These are phyloP conservation scores for Cyclura pinguis DNA, from an alignment of 2,797 vertebrate genomes.

Conservation along the genomic window DNA sequence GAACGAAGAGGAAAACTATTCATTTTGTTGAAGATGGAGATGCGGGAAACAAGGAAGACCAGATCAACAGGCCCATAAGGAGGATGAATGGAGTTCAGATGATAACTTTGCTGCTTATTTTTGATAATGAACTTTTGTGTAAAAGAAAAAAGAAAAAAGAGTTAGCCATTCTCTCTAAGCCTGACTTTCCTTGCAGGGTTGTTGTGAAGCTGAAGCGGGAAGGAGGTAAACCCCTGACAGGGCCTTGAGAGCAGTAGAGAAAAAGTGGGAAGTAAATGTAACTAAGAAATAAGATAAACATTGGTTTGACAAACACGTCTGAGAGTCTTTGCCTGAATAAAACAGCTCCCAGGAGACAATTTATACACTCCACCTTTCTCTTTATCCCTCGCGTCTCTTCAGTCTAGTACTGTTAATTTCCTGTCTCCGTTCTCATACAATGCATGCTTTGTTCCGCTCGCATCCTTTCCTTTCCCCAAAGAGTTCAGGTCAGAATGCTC, in stretches of 20 bases:
- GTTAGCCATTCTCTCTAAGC: too few relatives aligned
- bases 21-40: conserved; percentile 98
- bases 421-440: not conserved
- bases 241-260: too few relatives aligned
- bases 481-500: not conserved
- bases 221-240: too few relatives aligned
- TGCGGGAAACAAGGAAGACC: conserved; percentile 97
- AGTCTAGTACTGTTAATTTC: not conserved
- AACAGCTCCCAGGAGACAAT: not conserved
- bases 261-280: too few relatives aligned
- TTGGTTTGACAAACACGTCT: not conserved
- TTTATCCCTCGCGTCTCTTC: not conserved
- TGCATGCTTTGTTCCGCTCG: too few relatives aligned
- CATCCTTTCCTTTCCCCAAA: not conserved
- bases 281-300: too few relatives aligned
- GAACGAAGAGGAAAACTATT: conserved; percentile 99
- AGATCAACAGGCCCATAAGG: conserved; percentile 97
- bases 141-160: too few relatives aligned
- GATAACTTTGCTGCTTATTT: too few relatives aligned
- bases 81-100: conserved; percentile 86
- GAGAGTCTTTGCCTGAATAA: not conserved
- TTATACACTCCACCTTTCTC: not conserved
- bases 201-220: too few relatives aligned
- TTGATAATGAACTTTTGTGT: too few relatives aligned
- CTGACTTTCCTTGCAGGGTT: too few relatives aligned